Percentiles rank a stretch among this genome's conserved stretches.
These are phyloP conservation scores for Mesoclemmys tuberculata DNA, from an alignment of 2,113 vertebrate genomes.

Conservation along the genomic window DNA sequence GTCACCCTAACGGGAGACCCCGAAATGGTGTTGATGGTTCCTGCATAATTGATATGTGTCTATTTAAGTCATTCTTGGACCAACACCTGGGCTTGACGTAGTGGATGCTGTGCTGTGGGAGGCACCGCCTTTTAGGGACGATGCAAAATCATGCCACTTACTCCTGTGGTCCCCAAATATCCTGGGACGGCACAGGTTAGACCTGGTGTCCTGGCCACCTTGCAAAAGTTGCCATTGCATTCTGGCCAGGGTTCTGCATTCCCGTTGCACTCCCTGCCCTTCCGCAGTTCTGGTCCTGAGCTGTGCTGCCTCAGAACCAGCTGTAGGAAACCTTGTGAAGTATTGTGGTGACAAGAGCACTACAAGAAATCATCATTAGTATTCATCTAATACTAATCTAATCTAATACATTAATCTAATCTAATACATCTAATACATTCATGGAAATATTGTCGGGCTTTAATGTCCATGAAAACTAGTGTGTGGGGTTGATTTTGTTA, in stretches of 20 bases:
- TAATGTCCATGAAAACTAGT: neutral
- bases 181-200: neutral
- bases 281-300: too few relatives aligned
- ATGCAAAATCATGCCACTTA: neutral
- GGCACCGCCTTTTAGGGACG: neutral
- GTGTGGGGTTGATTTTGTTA: neutral
- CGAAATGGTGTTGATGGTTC: neutral
- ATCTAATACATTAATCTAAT: too few relatives aligned
- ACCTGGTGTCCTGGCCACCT: neutral
- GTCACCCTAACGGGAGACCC: too few relatives aligned
- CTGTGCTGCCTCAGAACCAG: neutral
- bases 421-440: too few relatives aligned
- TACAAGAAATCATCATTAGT: neutral
- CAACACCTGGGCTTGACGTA: neutral
- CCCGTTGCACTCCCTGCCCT: too few relatives aligned
- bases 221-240: neutral
- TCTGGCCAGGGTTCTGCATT: neutral
- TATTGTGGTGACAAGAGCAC: neutral
- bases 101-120: neutral
- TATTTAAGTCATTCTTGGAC: neutral
- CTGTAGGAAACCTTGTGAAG: neutral
- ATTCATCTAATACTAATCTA: too few relatives aligned
- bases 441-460: neutral
- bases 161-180: neutral
- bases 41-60: neutral